Evolutionary conservation across 2,888 invertebrate species (phyloP).

Genomic region (Melanostoma mellinum): DNA sequence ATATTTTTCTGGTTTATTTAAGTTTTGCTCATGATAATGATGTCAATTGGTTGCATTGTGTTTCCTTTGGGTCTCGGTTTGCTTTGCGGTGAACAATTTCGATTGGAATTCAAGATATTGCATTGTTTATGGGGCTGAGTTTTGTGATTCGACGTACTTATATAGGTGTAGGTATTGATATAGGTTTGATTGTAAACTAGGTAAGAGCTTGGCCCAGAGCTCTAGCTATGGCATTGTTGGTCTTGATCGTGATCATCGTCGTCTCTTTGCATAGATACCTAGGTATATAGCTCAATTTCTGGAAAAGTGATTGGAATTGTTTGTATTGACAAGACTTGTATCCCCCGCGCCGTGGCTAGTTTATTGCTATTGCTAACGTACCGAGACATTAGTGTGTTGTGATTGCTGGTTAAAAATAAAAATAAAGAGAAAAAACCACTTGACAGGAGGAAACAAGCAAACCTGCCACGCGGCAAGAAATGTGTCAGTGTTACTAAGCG

Average conservation of each 20-base stretch:
- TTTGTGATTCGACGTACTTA: slow-evolving; percentile 61
- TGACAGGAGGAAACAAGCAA: slow-evolving; percentile 49
- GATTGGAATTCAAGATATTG: slow-evolving; percentile 72
- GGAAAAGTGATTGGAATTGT: slow-evolving; percentile 69
- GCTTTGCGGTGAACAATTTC: slow-evolving; percentile 69
- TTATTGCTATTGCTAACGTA: neutral
- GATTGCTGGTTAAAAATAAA: neutral
- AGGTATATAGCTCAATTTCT: slow-evolving; percentile 58
- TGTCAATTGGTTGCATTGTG: slow-evolving; percentile 71
- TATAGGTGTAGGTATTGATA: slow-evolving; percentile 9
- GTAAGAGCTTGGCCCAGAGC: slow-evolving; percentile 30
- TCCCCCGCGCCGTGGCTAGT: slow-evolving; percentile 5
- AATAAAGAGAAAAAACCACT: slow-evolving; percentile 33
- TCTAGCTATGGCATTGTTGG: slow-evolving; percentile 40
- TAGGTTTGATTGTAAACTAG: slow-evolving; percentile 34
- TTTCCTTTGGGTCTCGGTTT: slow-evolving; percentile 66
- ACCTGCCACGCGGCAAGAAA: slow-evolving; percentile 23
- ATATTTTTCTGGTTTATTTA: slow-evolving; percentile 65
- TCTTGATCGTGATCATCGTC: slow-evolving; percentile 71
- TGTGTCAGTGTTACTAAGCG: slow-evolving; percentile 16
- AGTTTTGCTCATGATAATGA: slow-evolving; percentile 72
- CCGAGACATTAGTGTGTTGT: neutral
- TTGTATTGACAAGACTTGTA: slow-evolving; percentile 55
- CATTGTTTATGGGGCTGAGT: slow-evolving; percentile 70
- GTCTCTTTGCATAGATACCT: slow-evolving; percentile 13